Conservation (phyloP, 2,113 vertebrate species). For the Notothenia rossii region DNA sequence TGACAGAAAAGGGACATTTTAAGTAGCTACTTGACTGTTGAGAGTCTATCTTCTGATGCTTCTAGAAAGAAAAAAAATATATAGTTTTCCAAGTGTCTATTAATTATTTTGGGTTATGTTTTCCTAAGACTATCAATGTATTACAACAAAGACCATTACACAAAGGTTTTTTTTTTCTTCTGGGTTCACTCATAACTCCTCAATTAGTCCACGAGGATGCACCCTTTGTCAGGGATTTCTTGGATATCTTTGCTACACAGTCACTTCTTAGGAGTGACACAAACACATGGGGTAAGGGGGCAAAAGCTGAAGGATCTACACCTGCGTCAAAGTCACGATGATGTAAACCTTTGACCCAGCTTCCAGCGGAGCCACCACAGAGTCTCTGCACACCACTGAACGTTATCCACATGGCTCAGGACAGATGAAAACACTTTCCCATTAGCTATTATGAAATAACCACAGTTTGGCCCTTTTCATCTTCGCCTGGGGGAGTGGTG, state of each 20-base stretch:
- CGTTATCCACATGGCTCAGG: slow-evolving; percentile 44
- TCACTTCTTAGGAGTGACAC: not conserved
- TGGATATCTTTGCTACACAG: not conserved
- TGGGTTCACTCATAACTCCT: too few relatives aligned
- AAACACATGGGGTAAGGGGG: not conserved
- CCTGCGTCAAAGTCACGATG: not conserved
- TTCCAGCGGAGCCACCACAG: slow-evolving; percentile 14
- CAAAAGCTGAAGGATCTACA: not conserved
- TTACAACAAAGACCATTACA: too few relatives aligned
- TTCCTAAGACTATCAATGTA: not conserved
- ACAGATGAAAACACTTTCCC: slow-evolving; percentile 45
- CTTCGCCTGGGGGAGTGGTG: slow-evolving; percentile 29
- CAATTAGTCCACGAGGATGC: not conserved
- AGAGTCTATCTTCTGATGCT: not conserved
- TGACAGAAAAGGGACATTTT: not conserved
- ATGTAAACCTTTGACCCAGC: slow-evolving; percentile 21
- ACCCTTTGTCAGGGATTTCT: not conserved
- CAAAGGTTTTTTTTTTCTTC: too few relatives aligned
- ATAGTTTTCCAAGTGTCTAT: not conserved
- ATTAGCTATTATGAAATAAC: slow-evolving; percentile 37
- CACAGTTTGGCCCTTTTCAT: slow-evolving; percentile 30
- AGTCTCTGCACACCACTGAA: slow-evolving; percentile 31
- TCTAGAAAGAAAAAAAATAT: not conserved
- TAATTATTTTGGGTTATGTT: not conserved
- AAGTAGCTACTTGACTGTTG: not conserved